Evolutionary conservation across 1,140 invertebrate species (phyloP), one percentile per base, ranked within the genome.

Genomic region (Drosophila serrata): DNA sequence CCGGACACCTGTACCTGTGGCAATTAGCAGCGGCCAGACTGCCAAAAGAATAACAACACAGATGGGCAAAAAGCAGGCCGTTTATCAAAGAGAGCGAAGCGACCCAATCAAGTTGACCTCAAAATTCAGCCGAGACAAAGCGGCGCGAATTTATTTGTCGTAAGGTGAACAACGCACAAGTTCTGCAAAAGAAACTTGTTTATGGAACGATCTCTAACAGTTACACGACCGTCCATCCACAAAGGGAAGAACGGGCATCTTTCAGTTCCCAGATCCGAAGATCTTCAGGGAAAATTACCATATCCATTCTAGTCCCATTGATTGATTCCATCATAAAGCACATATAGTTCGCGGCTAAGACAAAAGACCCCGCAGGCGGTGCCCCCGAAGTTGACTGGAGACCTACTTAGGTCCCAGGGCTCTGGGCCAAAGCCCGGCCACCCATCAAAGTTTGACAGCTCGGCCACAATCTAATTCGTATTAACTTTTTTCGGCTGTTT

Each of bases 391-490:
- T 76, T 24, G 51, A 29, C 56, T 12, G 37, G 33, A 77, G 51
- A 78, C 74, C 75, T 78, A 70, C 8, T 78, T 78, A 45, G 59
- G 45, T n/a, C 17, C 40, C 19, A 19, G 13, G 33, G 43, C 43
- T 59, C 33, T 56, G 43, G 63, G 39, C 42, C 60, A 31, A 17
- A 59, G 48, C 65, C 37, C 45, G 63, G 49, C 48, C 63, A 46
- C 55, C 63, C 72, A 64, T 88, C 76, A 88, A 77, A 77, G 68
- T 88, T 80, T 77, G 84, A 63, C 74, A 57, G 74, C 55, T 58
- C 31, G 33, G 39, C 64, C 53, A 49, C 81, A 84, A 84, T 84
- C 77, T 77, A 76, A 87, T 87, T 72, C 79, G 70, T 79, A 79
- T 87, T 86, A 75, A 64, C 48, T 63, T 70, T 75, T 74, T 62